These are phyloP conservation scores for Ennomos fuscantarius DNA, from an alignment of 2,888 invertebrate genomes.

Conservation along the genomic window DNA sequence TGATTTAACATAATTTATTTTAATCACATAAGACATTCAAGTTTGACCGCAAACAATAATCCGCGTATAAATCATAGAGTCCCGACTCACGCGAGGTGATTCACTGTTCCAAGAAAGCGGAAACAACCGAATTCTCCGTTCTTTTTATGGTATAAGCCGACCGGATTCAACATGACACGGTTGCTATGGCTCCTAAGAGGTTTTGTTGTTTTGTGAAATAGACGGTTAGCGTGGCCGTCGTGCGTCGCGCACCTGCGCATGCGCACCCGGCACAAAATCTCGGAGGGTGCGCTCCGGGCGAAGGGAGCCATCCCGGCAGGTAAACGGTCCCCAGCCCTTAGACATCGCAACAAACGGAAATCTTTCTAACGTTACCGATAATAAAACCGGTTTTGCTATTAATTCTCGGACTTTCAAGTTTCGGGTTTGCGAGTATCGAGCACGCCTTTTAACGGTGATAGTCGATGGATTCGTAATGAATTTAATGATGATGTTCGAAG, in stretches of 20 bases:
- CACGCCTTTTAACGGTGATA: conserved; percentile 38
- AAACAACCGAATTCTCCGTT: conserved; percentile 79
- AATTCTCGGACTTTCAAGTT: conserved; percentile 33
- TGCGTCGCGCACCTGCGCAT: conserved; percentile 76
- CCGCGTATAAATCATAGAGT: conserved; percentile 72
- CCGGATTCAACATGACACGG: conserved; percentile 56
- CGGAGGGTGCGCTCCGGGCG: conserved; percentile 68
- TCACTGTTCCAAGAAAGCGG: conserved; percentile 82
- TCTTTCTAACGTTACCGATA: conserved; percentile 45
- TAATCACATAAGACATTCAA: conserved; percentile 54
- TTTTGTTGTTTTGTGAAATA: conserved; percentile 66
- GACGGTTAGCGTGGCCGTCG: conserved; percentile 66
- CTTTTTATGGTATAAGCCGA: conserved; percentile 69
- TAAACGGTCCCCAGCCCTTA: conserved; percentile 65
- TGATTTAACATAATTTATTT: conserved; percentile 61
- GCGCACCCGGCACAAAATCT: conserved; percentile 77
- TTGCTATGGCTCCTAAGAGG: conserved; percentile 50
- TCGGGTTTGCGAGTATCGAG: conserved; percentile 28
- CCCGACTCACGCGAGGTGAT: conserved; percentile 74
- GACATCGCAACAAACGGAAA: conserved; percentile 47
- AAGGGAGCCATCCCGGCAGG: conserved; percentile 66
- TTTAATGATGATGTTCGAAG: conserved; percentile 50
- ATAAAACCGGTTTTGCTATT: conserved; percentile 52
- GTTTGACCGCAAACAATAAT: conserved; percentile 71
- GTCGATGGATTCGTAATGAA: conserved; percentile 48